Evolutionary conservation across 2,797 vertebrate genomes (phyloP).

Genomic region (Avahi laniger): DNA sequence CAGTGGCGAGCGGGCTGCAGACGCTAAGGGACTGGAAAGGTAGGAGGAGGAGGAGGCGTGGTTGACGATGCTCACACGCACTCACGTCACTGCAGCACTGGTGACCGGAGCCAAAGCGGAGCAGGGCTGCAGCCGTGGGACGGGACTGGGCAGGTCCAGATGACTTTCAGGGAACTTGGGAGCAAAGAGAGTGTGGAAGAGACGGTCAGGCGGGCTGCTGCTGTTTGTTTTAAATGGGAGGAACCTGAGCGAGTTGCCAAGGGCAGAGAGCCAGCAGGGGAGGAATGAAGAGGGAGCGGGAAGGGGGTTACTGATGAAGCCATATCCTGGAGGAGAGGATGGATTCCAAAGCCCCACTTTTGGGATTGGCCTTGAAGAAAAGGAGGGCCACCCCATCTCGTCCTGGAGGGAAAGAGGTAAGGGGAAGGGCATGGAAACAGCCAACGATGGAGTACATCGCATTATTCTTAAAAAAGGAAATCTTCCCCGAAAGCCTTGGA

Average conservation of each 20-base stretch:
- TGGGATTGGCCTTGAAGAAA: constrained; percentile 33
- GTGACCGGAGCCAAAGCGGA: neutral
- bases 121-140: neutral
- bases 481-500: neutral
- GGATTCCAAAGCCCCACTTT: constrained; percentile 1
- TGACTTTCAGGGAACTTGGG: neutral
- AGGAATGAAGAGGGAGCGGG: neutral
- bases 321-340: neutral
- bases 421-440: neutral
- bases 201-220: neutral
- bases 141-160: neutral
- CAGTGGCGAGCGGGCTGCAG: neutral
- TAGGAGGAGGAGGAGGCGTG: neutral
- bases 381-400: neutral
- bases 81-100: neutral
- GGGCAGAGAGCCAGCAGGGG: neutral
- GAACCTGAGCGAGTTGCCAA: neutral
- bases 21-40: neutral
- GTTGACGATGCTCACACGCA: neutral
- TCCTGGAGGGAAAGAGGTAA: constrained; percentile 26
- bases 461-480: neutral
- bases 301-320: neutral
- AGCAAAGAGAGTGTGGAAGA: neutral
- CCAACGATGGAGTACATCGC: neutral
- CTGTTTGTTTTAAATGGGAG: neutral